Evolutionary conservation across 2,888 invertebrate genomes (phyloP), one percentile per base, ranked within the genome.

Genomic region (Agrotis clavis): DNA sequence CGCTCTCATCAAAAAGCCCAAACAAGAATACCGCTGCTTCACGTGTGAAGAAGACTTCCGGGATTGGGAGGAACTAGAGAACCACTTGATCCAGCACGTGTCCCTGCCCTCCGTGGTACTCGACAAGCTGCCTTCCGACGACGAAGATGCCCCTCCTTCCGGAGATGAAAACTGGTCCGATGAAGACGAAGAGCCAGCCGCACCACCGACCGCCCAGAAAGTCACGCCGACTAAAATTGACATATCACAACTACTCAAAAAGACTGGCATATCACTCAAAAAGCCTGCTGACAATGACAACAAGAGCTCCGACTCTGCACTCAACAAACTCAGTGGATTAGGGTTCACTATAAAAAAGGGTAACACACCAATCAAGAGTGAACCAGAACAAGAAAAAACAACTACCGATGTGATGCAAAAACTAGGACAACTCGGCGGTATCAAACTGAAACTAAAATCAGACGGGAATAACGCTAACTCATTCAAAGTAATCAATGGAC

Each of bases 71-170:
- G 95, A 94, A 19, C 87, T 97, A 74, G 93, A 97, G 82, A 92
- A 93, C 18, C 97, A 97, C 89, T 91, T 97, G 16, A 92, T 97
- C 48, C 94, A 95, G 67, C 97, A 97, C 93, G 96, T 97, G 59
- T 96, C 96, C 11, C 93, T 97, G 85, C 97, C 97, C 59, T 91
- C 90, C 1, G 92, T 97, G 70, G 89, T 95, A 57, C 82, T 97
- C 78, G 92, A 95, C 84, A 95, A 94, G 86, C 93, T 96, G 89
- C 96, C 96, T 79, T 97, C 97, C 89, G 92, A 97, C 96, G 94
- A 94, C 91, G 93, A 97, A 94, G 94, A 94, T 72, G 87, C 87
- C 56, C 87, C 90, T 80, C 90, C 88, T 11, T 95, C 94, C 13
- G 95, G 92, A 85, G 95, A 96, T 88, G 95, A 95, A 68, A 92